Evolutionary conservation across 2,888 invertebrate species (phyloP).

Genomic region (Conomelus anceps): DNA sequence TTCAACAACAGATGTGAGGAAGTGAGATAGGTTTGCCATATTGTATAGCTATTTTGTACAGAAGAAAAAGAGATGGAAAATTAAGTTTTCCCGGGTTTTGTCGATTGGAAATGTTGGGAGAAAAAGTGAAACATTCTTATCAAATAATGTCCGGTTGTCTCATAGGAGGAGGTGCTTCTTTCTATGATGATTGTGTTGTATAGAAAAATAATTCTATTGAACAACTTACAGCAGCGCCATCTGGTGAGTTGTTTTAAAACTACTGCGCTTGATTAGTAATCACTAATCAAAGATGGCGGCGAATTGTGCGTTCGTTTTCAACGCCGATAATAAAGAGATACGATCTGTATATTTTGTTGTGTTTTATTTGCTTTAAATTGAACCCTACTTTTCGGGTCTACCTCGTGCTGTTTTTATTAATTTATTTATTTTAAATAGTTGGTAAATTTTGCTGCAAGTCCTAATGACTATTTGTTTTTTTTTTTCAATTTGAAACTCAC

Average conservation of each 20-base stretch:
- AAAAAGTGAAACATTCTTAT: background rate
- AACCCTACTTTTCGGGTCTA: background rate
- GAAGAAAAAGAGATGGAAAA: background rate
- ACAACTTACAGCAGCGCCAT: background rate
- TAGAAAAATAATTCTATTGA: too few species aligned
- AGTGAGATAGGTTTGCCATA: background rate
- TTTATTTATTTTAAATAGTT: too few species aligned
- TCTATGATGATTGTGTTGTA: too few species aligned
- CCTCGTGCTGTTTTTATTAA: too few species aligned
- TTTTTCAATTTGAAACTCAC: too few species aligned
- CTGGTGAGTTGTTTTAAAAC: background rate
- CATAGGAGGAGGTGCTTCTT: background rate
- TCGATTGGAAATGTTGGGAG: background rate
- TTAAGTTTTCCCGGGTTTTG: background rate
- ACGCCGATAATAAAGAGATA: background rate
- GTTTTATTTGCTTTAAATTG: background rate
- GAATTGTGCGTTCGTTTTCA: background rate
- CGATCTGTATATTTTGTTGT: background rate
- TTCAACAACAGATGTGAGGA: background rate
- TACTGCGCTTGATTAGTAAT: background rate
- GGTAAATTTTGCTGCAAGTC: too few species aligned
- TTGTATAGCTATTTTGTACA: background rate
- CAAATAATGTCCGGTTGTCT: background rate
- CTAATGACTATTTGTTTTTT: too few species aligned
- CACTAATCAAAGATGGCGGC: background rate